Conservation (phyloP, 2,113 vertebrate genomes). For the Scytalopus superciliaris region DNA sequence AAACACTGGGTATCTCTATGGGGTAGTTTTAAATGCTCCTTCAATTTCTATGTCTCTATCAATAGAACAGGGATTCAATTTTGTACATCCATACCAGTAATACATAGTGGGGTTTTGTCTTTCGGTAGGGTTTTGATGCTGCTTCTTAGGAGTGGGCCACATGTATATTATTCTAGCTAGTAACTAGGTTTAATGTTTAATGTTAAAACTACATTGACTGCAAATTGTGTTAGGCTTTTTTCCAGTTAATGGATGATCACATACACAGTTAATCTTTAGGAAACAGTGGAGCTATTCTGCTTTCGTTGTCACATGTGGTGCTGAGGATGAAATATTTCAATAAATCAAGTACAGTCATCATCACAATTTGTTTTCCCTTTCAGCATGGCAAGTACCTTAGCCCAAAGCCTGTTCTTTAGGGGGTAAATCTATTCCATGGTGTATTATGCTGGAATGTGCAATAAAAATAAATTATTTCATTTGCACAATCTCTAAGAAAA, state of each 20-base stretch:
- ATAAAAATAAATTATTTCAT: slow-evolving; percentile 49
- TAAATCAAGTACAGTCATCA: background rate
- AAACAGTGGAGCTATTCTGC: background rate
- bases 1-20: background rate
- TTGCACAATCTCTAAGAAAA: slow-evolving; percentile 15
- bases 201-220: background rate
- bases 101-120: fast-evolving
- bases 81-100: background rate
- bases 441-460: slow-evolving; percentile 28
- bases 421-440: background rate
- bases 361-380: slow-evolving; percentile 45
- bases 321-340: slow-evolving; percentile 32
- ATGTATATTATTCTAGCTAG: background rate
- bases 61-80: background rate
- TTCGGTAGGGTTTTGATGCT: background rate
- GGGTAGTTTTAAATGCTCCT: background rate
- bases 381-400: slow-evolving; percentile 19
- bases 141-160: background rate
- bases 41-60: background rate
- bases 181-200: background rate
- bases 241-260: background rate
- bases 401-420: background rate
- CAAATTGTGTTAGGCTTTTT: background rate
- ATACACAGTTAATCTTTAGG: background rate
- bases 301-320: background rate